Evolutionary conservation across 2,113 vertebrate genomes (phyloP).

Genomic region (Lates calcarifer): DNA sequence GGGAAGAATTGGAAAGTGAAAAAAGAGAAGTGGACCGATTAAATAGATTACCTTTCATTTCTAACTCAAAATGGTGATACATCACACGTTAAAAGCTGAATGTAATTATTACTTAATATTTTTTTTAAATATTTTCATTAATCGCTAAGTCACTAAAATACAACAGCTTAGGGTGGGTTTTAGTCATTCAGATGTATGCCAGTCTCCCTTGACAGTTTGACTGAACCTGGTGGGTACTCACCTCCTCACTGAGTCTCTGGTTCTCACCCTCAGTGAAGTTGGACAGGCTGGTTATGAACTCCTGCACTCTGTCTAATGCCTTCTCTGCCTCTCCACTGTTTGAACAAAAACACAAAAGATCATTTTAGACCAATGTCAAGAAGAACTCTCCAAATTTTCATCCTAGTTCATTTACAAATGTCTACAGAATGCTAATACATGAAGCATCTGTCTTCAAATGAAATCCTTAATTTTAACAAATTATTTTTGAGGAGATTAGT

Average conservation of each 20-base stretch:
- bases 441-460: not conserved
- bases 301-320: constrained; percentile 58
- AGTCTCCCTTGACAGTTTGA: not conserved
- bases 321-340: constrained; percentile 69
- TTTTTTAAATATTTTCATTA: too few relatives aligned
- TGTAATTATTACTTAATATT: too few relatives aligned
- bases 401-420: not conserved
- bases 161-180: not conserved
- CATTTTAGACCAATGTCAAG: not conserved
- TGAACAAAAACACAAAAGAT: constrained; percentile 32
- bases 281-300: constrained; percentile 69
- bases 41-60: not conserved
- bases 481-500: not conserved
- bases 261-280: constrained; percentile 76
- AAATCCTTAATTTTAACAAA: not conserved
- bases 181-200: not conserved
- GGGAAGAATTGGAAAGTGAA: not conserved
- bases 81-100: not conserved
- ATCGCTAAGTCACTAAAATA: too few relatives aligned
- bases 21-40: not conserved
- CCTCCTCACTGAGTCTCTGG: constrained; percentile 75
- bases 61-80: not conserved
- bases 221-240: constrained; percentile 48
- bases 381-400: not conserved
- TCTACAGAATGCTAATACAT: not conserved